These are phyloP conservation scores for Meandrina meandrites DNA, from an alignment of 92 coral and sea anemone genomes.

Conservation along the genomic window DNA sequence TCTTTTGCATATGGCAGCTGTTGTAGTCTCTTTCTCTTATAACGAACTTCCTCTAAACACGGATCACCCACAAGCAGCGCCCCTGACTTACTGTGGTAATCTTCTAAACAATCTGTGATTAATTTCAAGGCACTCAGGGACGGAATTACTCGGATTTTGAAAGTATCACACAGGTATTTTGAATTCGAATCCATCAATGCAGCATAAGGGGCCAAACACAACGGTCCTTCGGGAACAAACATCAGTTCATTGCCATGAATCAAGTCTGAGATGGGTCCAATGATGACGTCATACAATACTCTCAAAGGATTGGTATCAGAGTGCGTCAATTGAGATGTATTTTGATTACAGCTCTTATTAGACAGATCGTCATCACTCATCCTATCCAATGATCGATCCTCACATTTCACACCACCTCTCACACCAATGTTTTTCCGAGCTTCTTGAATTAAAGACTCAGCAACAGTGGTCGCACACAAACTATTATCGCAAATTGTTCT, in stretches of 20 bases:
- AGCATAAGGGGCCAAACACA: conserved; percentile 43
- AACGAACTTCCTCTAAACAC: conserved; percentile 1
- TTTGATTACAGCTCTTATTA: neutral
- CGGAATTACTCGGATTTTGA: conserved; percentile 12
- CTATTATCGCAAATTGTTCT: neutral
- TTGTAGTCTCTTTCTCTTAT: neutral
- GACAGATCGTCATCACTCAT: neutral
- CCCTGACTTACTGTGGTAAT: conserved; percentile 13
- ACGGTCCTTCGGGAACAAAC: conserved; percentile 20
- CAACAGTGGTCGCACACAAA: neutral
- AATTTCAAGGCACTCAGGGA: conserved; percentile 19
- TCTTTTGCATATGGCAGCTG: conserved; percentile 16
- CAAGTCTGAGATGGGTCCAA: neutral
- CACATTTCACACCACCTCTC: neutral
- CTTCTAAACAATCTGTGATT: conserved; percentile 20
- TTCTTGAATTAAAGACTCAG: neutral
- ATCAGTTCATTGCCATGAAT: neutral
- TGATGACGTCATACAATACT: neutral
- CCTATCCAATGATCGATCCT: conserved; percentile 15
- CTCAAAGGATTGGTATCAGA: neutral
- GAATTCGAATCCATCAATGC: conserved; percentile 11
- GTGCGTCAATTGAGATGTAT: neutral
- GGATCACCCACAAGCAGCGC: conserved; percentile 43
- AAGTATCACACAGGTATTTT: conserved; percentile 12
- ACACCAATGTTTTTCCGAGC: neutral